Evolutionary conservation across 2,797 vertebrate genomes (phyloP).

Genomic region (Epinephelus awoara): DNA sequence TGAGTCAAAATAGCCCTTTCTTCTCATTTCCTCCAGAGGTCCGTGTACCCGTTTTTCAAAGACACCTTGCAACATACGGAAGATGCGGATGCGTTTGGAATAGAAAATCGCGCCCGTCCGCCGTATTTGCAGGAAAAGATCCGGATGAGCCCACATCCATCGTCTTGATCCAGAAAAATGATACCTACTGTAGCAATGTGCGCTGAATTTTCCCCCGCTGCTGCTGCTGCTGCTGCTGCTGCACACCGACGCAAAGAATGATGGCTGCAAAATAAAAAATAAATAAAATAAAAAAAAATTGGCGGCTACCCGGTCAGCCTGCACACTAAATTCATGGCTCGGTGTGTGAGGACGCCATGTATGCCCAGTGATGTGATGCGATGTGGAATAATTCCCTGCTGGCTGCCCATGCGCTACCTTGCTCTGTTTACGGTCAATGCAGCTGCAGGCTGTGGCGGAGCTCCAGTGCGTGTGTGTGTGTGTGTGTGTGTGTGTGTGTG

Average conservation of each 20-base stretch:
- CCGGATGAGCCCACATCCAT: slow-evolving; percentile 76
- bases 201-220: slow-evolving; percentile 44
- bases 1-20: slow-evolving; percentile 79
- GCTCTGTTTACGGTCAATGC: slow-evolving; percentile 81
- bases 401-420: slow-evolving; percentile 84
- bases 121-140: slow-evolving; percentile 63
- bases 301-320: slow-evolving; percentile 50
- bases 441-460: slow-evolving; percentile 71
- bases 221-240: slow-evolving; percentile 56
- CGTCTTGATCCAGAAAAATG: slow-evolving; percentile 61
- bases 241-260: slow-evolving; percentile 65
- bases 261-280: slow-evolving; percentile 35
- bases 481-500: slow-evolving; percentile 20
- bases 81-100: slow-evolving; percentile 64
- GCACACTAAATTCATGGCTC: slow-evolving; percentile 62
- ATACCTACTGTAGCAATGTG: slow-evolving; percentile 56
- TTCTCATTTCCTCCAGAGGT: slow-evolving; percentile 72
- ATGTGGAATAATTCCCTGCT: slow-evolving; percentile 83
- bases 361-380: slow-evolving; percentile 78
- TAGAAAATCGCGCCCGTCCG: slow-evolving; percentile 59
- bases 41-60: slow-evolving; percentile 58
- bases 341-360: slow-evolving; percentile 77
- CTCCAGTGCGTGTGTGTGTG: slow-evolving; percentile 32
- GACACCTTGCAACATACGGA: slow-evolving; percentile 69
- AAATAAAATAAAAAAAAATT: neutral